Evolutionary conservation across 2,797 vertebrate species (phyloP), one percentile per base, ranked within the genome.

Genomic region (Crotalus adamanteus): DNA sequence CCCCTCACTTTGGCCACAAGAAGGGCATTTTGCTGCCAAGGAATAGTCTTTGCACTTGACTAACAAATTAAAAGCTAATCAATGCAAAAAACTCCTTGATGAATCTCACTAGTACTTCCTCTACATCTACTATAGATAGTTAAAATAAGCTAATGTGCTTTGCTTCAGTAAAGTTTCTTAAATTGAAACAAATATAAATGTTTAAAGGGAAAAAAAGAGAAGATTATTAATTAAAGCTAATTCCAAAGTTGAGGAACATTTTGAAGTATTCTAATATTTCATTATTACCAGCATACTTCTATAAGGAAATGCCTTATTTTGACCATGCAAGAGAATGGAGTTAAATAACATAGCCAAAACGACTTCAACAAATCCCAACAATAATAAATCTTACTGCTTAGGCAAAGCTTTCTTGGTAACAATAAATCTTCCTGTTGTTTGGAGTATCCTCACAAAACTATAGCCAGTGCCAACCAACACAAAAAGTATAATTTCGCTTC

Each of bases 61-160:
- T 94, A 92, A 89, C 59, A 3, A 0, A 87, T 94, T 93, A 94
- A 95, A 65, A 91, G 60, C 92, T 93, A 91, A 93, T 85, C 86
- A 65, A 92, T 88, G 91, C 56, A 93, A 73, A 89, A 94, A 92
- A 6, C 73, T 86, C 0, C 0, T 93, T 93, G 83, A 47, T 42
- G 61, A 26, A n/a, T 53, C 51, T 56, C 91, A 57, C 83, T 3
- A 83, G 86, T 69, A 88, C 88, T 0, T 0, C 22, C 88, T 90
- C 89, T 92, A 59, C 51, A 73, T 85, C 92, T 91, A 88, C 0
- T 87, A 90, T 28, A 69, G 26, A 42, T 28, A 20, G 56, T 60
- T 83, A 60, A 42, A 63, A 31, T 95, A 89, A 59, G 92, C 88
- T 90, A 85, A 42, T 31, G 93, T 0, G 25, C 92, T 92, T 93